Conservation (phyloP, 2,113 vertebrate genomes). For the Dipodomys stephensi region DNA sequence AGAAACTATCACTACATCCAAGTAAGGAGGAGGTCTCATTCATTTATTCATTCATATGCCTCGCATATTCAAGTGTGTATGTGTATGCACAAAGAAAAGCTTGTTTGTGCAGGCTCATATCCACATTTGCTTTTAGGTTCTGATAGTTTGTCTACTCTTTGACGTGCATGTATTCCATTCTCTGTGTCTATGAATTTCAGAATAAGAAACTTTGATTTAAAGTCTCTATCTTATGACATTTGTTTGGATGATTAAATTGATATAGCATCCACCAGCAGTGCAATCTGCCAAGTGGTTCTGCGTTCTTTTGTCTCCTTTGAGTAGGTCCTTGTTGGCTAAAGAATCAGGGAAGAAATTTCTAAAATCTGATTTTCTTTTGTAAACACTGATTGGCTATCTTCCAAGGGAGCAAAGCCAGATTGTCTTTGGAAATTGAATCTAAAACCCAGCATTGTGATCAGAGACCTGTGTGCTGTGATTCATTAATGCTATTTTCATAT, state of each 20-base stretch:
- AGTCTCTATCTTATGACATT: background rate
- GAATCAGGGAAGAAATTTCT: conserved; percentile 2
- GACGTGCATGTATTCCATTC: background rate
- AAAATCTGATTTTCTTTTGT: conserved; percentile 50
- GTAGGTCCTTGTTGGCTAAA: background rate
- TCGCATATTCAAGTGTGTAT: background rate
- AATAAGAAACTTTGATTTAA: conserved; percentile 46
- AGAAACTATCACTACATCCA: background rate
- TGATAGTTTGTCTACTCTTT: background rate
- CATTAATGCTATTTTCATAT: conserved; percentile 67
- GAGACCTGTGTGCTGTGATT: conserved; percentile 58
- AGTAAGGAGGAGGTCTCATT: background rate
- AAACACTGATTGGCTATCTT: conserved; percentile 34
- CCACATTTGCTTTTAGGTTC: background rate
- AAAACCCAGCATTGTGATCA: conserved; percentile 53
- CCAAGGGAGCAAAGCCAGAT: conserved; percentile 38
- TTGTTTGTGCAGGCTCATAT: too few species aligned
- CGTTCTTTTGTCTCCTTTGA: conserved; percentile 24
- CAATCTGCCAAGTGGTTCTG: background rate
- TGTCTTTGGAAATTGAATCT: conserved; percentile 60
- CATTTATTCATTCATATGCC: background rate
- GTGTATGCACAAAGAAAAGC: background rate
- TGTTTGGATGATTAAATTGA: background rate
- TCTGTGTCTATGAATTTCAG: conserved; percentile 1
- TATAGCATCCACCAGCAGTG: background rate